phyloP scores from a whole-genome alignment of 1,140 invertebrate genomes.

The Drosophila virilis region DNA sequence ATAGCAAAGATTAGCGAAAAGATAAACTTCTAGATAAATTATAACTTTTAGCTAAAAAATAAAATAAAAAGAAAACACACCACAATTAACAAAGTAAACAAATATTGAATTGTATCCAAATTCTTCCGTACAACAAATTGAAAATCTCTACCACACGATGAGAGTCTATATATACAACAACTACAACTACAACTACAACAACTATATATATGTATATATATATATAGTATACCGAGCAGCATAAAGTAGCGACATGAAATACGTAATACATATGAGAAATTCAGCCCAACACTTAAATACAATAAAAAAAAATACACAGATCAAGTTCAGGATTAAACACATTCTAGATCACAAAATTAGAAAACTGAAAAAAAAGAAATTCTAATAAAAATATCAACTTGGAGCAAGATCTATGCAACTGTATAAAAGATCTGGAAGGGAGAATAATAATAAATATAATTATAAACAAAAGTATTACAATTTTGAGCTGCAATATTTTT shows the following conservation, averaged over 20 bases:
- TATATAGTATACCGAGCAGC: slow-evolving; percentile 50
- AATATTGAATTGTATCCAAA: slow-evolving; percentile 68
- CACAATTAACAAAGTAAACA: slow-evolving; percentile 12
- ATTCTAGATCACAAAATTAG: too few relatives aligned
- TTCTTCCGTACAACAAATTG: slow-evolving; percentile 71
- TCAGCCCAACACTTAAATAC: slow-evolving; percentile 41
- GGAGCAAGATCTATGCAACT: slow-evolving; percentile 48
- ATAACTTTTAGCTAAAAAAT: slow-evolving; percentile 75
- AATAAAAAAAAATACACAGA: slow-evolving; percentile 36
- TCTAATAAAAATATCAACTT: neutral
- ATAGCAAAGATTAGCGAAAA: slow-evolving; percentile 59
- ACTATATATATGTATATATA: slow-evolving; percentile 38
- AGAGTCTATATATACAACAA: slow-evolving; percentile 49
- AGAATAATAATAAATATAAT: slow-evolving; percentile 34
- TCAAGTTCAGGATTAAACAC: slow-evolving; percentile 14
- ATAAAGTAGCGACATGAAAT: slow-evolving; percentile 64
- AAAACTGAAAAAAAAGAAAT: too few relatives aligned
- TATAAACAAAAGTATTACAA: slow-evolving; percentile 69
- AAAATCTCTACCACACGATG: slow-evolving; percentile 62
- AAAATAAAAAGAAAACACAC: slow-evolving; percentile 30
- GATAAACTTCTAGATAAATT: slow-evolving; percentile 69
- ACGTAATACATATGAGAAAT: slow-evolving; percentile 71
- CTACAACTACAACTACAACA: neutral
- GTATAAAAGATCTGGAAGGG: slow-evolving; percentile 26
- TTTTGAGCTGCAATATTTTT: slow-evolving; percentile 82